Base-by-base conservation (phyloP, 2,113 vertebrate species). In the Cyrtonyx montezumae region DNA sequence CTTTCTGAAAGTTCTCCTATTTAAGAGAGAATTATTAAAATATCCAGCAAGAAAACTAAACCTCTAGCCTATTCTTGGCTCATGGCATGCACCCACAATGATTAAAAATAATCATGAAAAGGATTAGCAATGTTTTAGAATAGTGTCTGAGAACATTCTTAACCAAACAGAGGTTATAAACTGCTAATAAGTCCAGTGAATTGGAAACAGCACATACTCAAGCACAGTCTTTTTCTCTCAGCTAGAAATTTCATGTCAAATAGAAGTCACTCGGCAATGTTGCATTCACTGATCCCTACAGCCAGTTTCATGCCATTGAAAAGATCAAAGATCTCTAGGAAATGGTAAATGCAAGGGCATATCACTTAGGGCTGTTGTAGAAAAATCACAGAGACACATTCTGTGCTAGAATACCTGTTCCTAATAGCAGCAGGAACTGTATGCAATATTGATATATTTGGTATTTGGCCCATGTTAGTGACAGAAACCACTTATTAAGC, bases 11-110 rank as follows among this genome's bases (percentile, higher is more conserved):
- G 43, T 87, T 74, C 69, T 95, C 30, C 58, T 94, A 95, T 97
- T 96, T 88, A 96, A 95, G 66, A 95, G 83, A 94, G 93, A 96
- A 96, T 95, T 97, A 94, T 96, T 96, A 92, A 96, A 89, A 86
- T 94, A 95, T 90, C 91, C 81, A 78, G 70, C 85, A 53, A 94
- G 86, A 84, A 96, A 96, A 87, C 79, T 62, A 89, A 95, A 91
- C 79, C 90, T 91, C 26, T 26, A 86, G 90, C 32, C 79, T 87
- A 87, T 96, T 94, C 59, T 95, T 96, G 77, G 79, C 58, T 81
- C 23, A 42, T 17, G 11, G 28, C 81, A 56, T 75, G 46, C 89
- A 94, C 91, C 58, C 42, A 79, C 70, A 96, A 78, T 94, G 87
- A 96, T 95, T 94, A 89, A 95, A 96, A 97, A 91, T 79, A 94